A percentile compares a stretch with the other conserved stretches of the same genome.
phyloP scores from a whole-genome alignment of 2,888 invertebrate genomes.

The Drosophila subquinaria region DNA sequence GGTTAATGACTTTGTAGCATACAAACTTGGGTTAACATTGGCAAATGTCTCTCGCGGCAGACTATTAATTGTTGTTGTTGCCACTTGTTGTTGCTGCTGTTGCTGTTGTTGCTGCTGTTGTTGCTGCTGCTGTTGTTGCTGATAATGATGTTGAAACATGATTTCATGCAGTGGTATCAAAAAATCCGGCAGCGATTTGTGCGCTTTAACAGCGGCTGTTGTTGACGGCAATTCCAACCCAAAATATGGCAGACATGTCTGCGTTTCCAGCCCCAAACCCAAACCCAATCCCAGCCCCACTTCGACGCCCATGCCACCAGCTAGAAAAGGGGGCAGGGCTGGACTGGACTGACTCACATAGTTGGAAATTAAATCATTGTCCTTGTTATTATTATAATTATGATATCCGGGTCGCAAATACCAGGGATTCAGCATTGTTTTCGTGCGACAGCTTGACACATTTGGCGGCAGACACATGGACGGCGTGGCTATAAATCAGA shows the following conservation, averaged over 20 bases:
- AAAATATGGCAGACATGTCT: constrained; percentile 81
- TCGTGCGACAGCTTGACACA: constrained; percentile 72
- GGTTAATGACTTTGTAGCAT: constrained; percentile 81
- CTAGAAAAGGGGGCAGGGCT: constrained; percentile 43
- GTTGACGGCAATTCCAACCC: constrained; percentile 67
- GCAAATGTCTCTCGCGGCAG: constrained; percentile 65
- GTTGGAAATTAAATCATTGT: constrained; percentile 46
- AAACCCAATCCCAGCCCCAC: constrained; percentile 22
- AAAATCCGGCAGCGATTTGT: constrained; percentile 77
- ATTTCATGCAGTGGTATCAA: constrained; percentile 81
- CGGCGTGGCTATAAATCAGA: constrained; percentile 72
- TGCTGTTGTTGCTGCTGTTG: constrained; percentile 57
- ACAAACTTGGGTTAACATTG: constrained; percentile 28
- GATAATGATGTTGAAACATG: constrained; percentile 77
- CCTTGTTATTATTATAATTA: constrained; percentile 68
- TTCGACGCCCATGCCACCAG: constrained; percentile 13
- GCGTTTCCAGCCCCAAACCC: constrained; percentile 34
- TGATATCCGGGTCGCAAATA: constrained; percentile 79
- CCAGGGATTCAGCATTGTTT: constrained; percentile 74
- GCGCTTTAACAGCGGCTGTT: constrained; percentile 47
- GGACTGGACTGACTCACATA: constrained; percentile 57
- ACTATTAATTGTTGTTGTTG: constrained; percentile 65
- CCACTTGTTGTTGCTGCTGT: constrained; percentile 48
- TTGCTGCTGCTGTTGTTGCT: constrained; percentile 71
- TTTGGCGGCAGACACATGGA: constrained; percentile 31